Evolutionary conservation across 2,113 vertebrate genomes (phyloP).

Genomic region (Rhizomys pruinosus): DNA sequence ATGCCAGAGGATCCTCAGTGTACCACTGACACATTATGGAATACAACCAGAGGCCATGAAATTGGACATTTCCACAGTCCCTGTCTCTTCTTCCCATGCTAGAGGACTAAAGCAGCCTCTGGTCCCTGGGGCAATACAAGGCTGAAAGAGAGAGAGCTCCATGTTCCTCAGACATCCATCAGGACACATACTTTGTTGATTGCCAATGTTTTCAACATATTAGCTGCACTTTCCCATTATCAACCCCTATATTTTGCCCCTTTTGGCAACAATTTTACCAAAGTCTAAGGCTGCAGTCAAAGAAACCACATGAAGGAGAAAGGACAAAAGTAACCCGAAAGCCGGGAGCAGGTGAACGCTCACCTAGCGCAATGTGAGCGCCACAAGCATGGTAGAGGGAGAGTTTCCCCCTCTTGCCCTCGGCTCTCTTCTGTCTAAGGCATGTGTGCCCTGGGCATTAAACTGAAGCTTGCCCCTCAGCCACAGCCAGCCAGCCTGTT

Average conservation of each 20-base stretch:
- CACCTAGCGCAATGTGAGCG: background rate
- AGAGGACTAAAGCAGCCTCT: slow-evolving; percentile 33
- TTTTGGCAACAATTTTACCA: slow-evolving; percentile 54
- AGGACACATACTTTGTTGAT: slow-evolving; percentile 21
- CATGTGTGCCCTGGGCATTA: rapidly evolving
- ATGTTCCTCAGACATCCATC: slow-evolving; percentile 28
- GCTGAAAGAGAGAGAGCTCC: slow-evolving; percentile 41
- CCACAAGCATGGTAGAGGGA: rapidly evolving
- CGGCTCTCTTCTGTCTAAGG: background rate
- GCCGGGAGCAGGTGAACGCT: background rate
- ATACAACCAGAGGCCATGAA: slow-evolving; percentile 56
- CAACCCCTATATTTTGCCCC: background rate
- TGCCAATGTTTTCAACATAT: background rate
- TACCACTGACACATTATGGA: background rate
- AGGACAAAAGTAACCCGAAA: slow-evolving; percentile 1
- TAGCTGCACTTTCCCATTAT: background rate
- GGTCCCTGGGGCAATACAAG: slow-evolving; percentile 51
- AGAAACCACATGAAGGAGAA: background rate
- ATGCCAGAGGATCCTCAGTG: background rate
- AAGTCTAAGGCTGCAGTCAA: background rate
- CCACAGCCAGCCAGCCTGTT: background rate
- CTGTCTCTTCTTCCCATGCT: slow-evolving; percentile 38
- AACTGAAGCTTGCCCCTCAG: background rate
- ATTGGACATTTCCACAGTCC: background rate
- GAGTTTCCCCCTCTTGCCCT: background rate